Percentiles rank a stretch among this genome's conserved stretches.
Evolutionary conservation across 92 coral and sea anemone species (phyloP).

Genomic region (Porites divaricata): DNA sequence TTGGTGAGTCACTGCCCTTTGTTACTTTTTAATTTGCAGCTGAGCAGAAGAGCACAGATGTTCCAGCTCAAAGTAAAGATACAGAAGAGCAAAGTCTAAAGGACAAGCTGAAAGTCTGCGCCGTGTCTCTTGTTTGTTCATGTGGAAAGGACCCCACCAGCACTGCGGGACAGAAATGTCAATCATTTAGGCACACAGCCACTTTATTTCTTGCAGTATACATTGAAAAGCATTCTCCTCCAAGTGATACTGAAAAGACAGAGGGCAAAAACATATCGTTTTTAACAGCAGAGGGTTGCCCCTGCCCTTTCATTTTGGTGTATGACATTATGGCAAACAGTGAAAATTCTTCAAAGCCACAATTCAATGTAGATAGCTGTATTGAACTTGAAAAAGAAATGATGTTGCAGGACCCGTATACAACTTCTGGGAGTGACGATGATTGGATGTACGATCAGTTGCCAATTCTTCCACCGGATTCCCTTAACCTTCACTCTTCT

Average conservation of each 20-base stretch:
- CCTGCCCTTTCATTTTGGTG: conserved; percentile 27
- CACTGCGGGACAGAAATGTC: conserved; percentile 28
- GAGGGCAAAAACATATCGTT: neutral
- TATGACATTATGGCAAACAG: conserved; percentile 16
- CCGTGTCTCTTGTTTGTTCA: conserved; percentile 41
- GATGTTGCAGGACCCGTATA: conserved; percentile 27
- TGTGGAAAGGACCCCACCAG: conserved; percentile 44
- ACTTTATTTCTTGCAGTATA: conserved; percentile 28
- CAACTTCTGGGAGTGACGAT: conserved; percentile 57
- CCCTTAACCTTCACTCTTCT: conserved; percentile 78
- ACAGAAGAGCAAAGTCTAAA: neutral
- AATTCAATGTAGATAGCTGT: conserved; percentile 28
- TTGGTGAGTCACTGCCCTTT: neutral
- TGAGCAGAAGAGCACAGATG: neutral
- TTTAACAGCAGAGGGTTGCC: neutral
- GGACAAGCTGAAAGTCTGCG: conserved; percentile 9
- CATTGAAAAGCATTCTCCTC: neutral
- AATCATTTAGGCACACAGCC: conserved; percentile 43
- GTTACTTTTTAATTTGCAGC: neutral
- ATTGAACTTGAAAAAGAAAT: conserved; percentile 49
- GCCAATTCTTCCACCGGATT: conserved; percentile 49
- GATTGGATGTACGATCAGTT: conserved; percentile 57
- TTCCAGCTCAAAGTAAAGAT: conserved; percentile 6
- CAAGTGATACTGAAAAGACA: neutral
- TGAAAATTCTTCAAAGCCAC: conserved; percentile 3